A percentile compares a stretch with the other conserved stretches of the same genome.
Conservation (phyloP, 2,113 vertebrate species). For the Oryzias curvinotus region DNA sequence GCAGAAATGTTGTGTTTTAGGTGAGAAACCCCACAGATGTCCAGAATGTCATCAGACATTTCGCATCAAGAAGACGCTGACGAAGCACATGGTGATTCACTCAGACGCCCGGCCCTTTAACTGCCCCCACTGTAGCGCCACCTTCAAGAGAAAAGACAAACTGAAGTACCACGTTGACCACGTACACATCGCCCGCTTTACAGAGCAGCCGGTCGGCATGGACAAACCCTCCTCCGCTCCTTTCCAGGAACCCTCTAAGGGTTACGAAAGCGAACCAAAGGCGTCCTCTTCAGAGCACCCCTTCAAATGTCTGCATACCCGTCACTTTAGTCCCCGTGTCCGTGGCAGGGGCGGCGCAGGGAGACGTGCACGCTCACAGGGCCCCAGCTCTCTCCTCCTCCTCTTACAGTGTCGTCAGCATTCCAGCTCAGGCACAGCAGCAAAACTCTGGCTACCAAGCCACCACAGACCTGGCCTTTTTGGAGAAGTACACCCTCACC, state of each 20-base stretch:
- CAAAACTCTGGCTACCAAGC: conserved; percentile 82
- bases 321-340: conserved; percentile 86
- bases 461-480: conserved; percentile 86
- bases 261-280: conserved; percentile 78
- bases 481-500: conserved; percentile 94
- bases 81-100: conserved; percentile 98
- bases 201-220: conserved; percentile 70
- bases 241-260: conserved; percentile 79
- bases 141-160: conserved; percentile 97
- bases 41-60: conserved; percentile 94
- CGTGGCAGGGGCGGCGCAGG: conserved; percentile 72
- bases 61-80: conserved; percentile 97
- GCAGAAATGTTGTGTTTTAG: conserved; percentile 62
- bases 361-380: conserved; percentile 73
- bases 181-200: conserved; percentile 84
- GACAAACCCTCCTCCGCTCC: conserved; percentile 78
- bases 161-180: conserved; percentile 97
- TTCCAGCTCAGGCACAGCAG: conserved; percentile 68
- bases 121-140: conserved; percentile 93
- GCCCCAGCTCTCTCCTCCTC: conserved; percentile 62
- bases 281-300: conserved; percentile 73
- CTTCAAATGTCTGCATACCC: conserved; percentile 81
- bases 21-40: conserved; percentile 96
- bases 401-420: conserved; percentile 73
- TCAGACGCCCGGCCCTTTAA: conserved; percentile 95